Evolutionary conservation across 2,888 invertebrate species (phyloP).

Genomic region (Peribatodes rhomboidaria): DNA sequence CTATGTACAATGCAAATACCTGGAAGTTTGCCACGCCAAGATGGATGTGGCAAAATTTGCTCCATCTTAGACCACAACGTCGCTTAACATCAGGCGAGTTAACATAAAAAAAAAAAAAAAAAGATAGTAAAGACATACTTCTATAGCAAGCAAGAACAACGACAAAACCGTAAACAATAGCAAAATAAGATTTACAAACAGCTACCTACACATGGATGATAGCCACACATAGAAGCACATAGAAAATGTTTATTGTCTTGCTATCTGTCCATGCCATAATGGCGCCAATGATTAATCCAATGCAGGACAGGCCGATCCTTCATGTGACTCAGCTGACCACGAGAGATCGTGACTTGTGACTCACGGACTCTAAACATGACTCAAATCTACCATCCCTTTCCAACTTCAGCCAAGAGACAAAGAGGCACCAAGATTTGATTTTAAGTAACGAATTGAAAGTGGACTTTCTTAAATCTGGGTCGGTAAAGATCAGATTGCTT

Average conservation of each 20-base stretch:
- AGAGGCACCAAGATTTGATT: constrained; percentile 34
- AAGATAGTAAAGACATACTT: no score
- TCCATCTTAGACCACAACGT: no score
- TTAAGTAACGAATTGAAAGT: constrained; percentile 36
- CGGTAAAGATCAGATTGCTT: constrained; percentile 51
- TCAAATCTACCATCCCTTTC: constrained; percentile 55
- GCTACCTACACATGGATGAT: neutral
- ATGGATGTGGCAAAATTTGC: no score
- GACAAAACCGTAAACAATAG: neutral
- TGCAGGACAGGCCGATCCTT: constrained; percentile 60
- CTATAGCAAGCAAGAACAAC: no score
- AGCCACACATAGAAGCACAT: neutral
- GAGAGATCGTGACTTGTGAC: constrained; percentile 68
- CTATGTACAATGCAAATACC: no score
- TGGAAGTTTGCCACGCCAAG: no score
- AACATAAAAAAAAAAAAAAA: no score
- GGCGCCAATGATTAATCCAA: constrained; percentile 64
- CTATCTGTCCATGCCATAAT: constrained; percentile 40
- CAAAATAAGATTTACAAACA: neutral
- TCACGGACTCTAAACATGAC: constrained; percentile 63
- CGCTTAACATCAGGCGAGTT: no score
- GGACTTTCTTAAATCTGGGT: constrained; percentile 39
- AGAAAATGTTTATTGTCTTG: constrained; percentile 30
- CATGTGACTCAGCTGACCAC: constrained; percentile 74
- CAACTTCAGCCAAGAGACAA: constrained; percentile 47